Conservation (phyloP, 2,888 invertebrate species). For the Trachelus troglodyta region DNA sequence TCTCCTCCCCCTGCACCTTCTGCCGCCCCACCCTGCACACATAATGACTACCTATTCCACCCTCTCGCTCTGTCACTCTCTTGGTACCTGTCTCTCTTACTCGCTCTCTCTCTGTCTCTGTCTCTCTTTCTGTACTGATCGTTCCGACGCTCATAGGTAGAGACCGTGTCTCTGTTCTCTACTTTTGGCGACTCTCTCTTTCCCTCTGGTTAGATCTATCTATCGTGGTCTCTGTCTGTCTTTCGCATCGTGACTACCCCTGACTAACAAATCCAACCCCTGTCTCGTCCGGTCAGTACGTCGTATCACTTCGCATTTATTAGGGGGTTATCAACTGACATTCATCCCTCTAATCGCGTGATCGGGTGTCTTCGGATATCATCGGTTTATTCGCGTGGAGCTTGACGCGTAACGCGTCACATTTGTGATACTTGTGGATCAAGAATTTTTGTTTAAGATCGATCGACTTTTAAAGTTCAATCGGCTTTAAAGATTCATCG, state of each 20-base stretch:
- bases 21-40: constrained; percentile 33
- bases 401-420: no score
- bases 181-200: neutral
- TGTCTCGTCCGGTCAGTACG: neutral
- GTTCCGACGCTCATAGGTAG: no score
- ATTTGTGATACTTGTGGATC: no score
- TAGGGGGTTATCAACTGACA: constrained; percentile 8
- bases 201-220: neutral
- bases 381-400: no score
- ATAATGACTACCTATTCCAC: constrained; percentile 65
- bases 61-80: constrained; percentile 18
- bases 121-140: constrained; percentile 3
- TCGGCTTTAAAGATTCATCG: no score
- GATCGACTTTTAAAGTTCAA: no score
- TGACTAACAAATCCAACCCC: no score
- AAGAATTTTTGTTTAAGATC: no score
- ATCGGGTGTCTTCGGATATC: neutral
- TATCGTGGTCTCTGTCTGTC: neutral
- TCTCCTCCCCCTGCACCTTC: constrained; percentile 3
- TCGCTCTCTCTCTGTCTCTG: constrained; percentile 18
- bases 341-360: constrained; percentile 1
- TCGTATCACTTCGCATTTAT: neutral
- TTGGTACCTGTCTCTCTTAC: constrained; percentile 2
- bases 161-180: no score
- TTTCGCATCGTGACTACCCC: neutral